phyloP scores from a whole-genome alignment of 2,888 invertebrate genomes.

The Drosophila aldrichi region DNA sequence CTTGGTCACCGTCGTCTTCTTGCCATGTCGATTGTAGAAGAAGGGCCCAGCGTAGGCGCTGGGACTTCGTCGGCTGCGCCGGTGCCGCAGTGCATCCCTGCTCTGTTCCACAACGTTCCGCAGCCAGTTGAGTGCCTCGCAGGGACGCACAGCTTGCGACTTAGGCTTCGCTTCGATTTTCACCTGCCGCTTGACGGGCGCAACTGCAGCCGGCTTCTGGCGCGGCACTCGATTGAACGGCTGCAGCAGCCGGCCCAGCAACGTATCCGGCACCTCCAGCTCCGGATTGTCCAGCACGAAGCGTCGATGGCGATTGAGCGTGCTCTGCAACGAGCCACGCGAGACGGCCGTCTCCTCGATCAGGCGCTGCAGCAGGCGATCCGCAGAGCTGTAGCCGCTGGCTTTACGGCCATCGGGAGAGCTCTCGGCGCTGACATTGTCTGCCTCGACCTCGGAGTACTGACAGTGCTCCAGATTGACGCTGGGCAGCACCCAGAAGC shows the following conservation, averaged over 20 bases:
- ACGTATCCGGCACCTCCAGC: constrained; percentile 18
- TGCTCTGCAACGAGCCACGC: constrained; percentile 57
- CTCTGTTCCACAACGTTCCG: constrained; percentile 69
- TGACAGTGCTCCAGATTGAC: constrained; percentile 88
- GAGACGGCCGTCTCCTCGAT: constrained; percentile 81
- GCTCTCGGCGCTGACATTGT: constrained; percentile 44
- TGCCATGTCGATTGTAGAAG: constrained; percentile 72
- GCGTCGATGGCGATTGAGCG: constrained; percentile 70
- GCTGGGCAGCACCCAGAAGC: constrained; percentile 91
- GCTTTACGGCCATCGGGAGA: constrained; percentile 54
- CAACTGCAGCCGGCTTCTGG: not conserved
- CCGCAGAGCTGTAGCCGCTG: constrained; percentile 76
- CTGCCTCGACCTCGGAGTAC: constrained; percentile 77
- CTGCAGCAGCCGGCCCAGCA: constrained; percentile 58
- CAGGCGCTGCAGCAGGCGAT: constrained; percentile 80
- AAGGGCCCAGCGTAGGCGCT: constrained; percentile 64
- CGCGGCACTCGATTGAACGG: constrained; percentile 32
- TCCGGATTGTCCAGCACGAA: constrained; percentile 72
- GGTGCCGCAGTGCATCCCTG: constrained; percentile 45
- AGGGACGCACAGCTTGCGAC: constrained; percentile 44
- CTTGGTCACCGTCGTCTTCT: constrained; percentile 66
- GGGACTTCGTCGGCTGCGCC: constrained; percentile 69
- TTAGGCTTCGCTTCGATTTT: constrained; percentile 7
- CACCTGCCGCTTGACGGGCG: constrained; percentile 57
- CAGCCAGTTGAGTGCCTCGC: constrained; percentile 74